Evolutionary conservation across 2,888 invertebrate genomes (phyloP), one percentile per base, ranked within the genome.

Genomic region (Psococerastis gibbosa): DNA sequence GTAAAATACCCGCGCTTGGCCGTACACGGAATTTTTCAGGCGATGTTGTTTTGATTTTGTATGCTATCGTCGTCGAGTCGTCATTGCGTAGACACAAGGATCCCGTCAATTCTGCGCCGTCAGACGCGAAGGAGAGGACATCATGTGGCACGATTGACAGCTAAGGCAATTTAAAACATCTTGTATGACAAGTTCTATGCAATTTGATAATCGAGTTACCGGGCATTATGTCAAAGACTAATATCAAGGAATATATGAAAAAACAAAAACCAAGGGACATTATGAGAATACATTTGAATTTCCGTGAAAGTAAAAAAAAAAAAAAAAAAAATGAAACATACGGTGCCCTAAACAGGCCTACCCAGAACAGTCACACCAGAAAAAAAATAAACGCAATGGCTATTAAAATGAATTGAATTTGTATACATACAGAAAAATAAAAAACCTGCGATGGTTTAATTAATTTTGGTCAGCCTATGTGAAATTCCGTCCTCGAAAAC

Each of bases 1-100:
- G 62, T 43, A 94, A 58, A 4, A 75, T 64, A 0, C 92, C 92
- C 4, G 78, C 75, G 53, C 85, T 88, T 0, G 92, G 94, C 43
- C 87, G 72, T 2, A 97, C 95, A 22, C 88, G 69, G 63, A 89
- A 95, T 60, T 91, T 92, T 54, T 92, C 89, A 0, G 94, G 95
- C 0, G 91, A 82, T 3, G 94, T 95, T 11, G 94, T 95, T 62
- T 95, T 84, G 49, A 95, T 80, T 81, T 82, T 82, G 55, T 71
- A 81, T 8, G 78, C 73, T 22, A 80, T 59, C 44, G 68, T 58
- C 48, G 61, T 60, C 43, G 68, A 66, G 46, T 78, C 73, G 53
- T 71, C 69, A 56, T 87, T 87, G 22, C 73, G 75, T 13, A 91
- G 65, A 0, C 66, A 68, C 52, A 80, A 71, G 27, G 69, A 70